phyloP scores from a whole-genome alignment of 2,797 vertebrate species.

The Scyliorhinus canicula region DNA sequence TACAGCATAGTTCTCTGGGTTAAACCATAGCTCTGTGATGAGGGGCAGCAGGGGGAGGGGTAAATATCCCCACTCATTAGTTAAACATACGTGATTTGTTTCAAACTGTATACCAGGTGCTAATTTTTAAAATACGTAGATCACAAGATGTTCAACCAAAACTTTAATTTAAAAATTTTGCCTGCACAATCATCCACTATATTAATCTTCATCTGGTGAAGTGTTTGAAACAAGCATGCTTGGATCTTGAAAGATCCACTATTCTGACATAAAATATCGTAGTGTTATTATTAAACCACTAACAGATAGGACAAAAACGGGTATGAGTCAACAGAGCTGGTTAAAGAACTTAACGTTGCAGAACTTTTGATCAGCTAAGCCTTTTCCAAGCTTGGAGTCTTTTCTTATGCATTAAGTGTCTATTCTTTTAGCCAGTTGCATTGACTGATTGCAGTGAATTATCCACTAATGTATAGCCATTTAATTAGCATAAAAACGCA shows the following conservation, averaged over 20 bases:
- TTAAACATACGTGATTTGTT: background rate
- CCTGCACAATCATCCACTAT: background rate
- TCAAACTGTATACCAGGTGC: background rate
- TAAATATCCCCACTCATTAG: background rate
- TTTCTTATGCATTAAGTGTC: background rate
- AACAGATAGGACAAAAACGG: background rate
- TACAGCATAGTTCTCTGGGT: background rate
- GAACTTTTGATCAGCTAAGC: background rate
- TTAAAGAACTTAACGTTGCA: background rate
- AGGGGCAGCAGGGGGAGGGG: too few relatives aligned
- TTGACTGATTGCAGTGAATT: slow-evolving; percentile 27
- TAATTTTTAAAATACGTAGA: background rate
- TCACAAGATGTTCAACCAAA: background rate
- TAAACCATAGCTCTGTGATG: background rate
- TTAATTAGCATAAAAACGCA: slow-evolving; percentile 6
- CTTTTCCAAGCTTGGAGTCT: background rate
- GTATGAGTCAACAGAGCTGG: background rate
- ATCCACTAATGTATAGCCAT: background rate
- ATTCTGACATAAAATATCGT: background rate
- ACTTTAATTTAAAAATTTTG: background rate
- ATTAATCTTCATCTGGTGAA: background rate
- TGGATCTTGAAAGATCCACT: background rate
- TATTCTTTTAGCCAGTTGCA: background rate
- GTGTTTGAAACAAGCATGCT: background rate
- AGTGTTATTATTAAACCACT: background rate